Base-by-base conservation (phyloP, 2,797 vertebrate species). In the Adelosebastes latens region DNA sequence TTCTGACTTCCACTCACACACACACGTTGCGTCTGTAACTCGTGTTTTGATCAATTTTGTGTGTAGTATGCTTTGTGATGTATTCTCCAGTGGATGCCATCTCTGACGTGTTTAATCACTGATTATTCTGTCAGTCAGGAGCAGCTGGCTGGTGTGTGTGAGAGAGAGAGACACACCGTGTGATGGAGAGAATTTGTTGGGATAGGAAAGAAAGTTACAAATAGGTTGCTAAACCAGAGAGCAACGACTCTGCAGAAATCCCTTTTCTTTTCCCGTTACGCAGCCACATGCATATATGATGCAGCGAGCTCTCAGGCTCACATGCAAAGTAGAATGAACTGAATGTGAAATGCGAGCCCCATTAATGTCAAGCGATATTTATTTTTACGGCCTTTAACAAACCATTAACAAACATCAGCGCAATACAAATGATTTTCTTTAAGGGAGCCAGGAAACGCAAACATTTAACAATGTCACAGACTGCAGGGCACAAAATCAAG, bases 41-140 rank as follows among this genome's bases (percentile, higher is more conserved):
- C 32, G 14, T 73, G 64, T 67, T 84, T 74, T 68, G 72, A 88
- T 82, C 36, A 75, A 8, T 42, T 36, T 58, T 56, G 32, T 84
- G 31, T 70, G 67, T 6, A 58, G 63, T 61, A 64, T 46, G 27
- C 61, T 79, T 85, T 87, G 61, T 81, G 62, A 89, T 87, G 77
- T 82, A 20, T 72, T 83, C 80, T 88, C 85, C 59, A 72, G 80
- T 79, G 72, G 25, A 70, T 74, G 63, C 18, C 64, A 75, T 75
- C 77, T 84, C 77, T 76, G 75, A 86, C 75, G 79, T 82, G 65
- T 86, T 84, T 83, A 89, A 84, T 91, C 79, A 78, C 74, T 84
- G 73, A 87, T 88, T 86, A 82, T 85, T 82, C 64, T 73, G 77
- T 86, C 87, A 86, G 66, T 83, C 79, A 80, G 67, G 49, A 79